Evolutionary conservation across 2,113 vertebrate species (phyloP).

Genomic region (Ceyx cyanopectus): DNA sequence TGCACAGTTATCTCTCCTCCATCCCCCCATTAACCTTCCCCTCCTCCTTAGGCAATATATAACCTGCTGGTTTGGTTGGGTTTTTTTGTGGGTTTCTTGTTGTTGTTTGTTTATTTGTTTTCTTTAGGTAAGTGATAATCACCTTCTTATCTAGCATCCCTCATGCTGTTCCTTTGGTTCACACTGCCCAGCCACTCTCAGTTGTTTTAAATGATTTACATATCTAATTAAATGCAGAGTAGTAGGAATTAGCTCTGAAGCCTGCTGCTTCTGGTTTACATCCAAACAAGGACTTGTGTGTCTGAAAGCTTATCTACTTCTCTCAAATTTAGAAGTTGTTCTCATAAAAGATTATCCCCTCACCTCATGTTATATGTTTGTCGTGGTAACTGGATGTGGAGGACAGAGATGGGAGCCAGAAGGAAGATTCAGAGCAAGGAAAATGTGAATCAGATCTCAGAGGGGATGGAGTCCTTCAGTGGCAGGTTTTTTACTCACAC

Average conservation of each 20-base stretch:
- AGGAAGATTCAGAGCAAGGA: background rate
- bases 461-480: background rate
- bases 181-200: background rate
- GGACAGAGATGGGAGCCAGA: conserved; percentile 15
- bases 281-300: background rate
- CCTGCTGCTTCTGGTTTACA: conserved; percentile 6
- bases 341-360: background rate
- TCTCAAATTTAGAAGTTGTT: conserved; percentile 15
- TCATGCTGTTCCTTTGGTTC: background rate
- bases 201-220: conserved; percentile 48
- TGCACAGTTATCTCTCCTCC: background rate
- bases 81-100: no score
- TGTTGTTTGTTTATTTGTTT: background rate
- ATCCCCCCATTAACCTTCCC: background rate
- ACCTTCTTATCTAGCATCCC: conserved; percentile 31
- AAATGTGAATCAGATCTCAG: background rate
- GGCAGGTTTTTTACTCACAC: background rate
- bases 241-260: conserved; percentile 9
- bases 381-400: background rate
- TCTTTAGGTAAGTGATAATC: background rate
- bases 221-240: conserved; percentile 41
- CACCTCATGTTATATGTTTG: background rate
- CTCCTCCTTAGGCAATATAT: background rate
- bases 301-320: conserved; percentile 30
- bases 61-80: background rate